Evolutionary conservation across 2,888 invertebrate genomes (phyloP), one percentile per base, ranked within the genome.

Genomic region (Cheiracanthium punctorium): DNA sequence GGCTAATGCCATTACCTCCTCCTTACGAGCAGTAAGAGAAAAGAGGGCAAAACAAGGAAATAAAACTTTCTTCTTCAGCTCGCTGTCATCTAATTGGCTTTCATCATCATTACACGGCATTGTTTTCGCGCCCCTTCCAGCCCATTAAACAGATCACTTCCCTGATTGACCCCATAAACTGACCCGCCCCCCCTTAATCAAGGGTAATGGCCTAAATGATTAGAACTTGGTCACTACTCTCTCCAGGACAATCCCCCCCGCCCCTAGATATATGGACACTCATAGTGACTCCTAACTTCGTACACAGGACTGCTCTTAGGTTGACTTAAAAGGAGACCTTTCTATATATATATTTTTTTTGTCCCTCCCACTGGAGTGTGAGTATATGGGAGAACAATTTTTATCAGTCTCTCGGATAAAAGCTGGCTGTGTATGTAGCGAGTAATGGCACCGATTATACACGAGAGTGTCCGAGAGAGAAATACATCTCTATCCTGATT

Each of bases 71-170:
- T 80, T 80, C 58, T 41, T 80, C 65, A 41, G 28, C 67, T 43
- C 48, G n/a, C 79, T 79, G 70, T 70, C 84, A 74, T 77, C 84
- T 85, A 85, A 85, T 85, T 85, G 84, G 41, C 84, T 85, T 85
- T 85, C 84, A 85, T 85, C 84, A 85, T 85, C 84, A 85, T 85
- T 85, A 85, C 58, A 65, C 37, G 33, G 58, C 73, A 73, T 79
- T 85, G 79, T 79, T 85, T 85, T 84, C 79, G 20, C 77, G 48
- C 84, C 69, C 69, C 74, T 76, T 70, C 72, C 52, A 43, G 48
- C 77, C 88, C 88, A 82, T 88, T 88, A 87, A 82, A 82, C 76
- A 69, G 87, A 87, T 82, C 88, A 75, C 84, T 76, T 71, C 70
- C 80, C 43, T 75, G 75, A 82, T 82, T 80, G 80, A 70, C 75